Conservation (phyloP, 2,113 vertebrate species). For the Macrotis lagotis region DNA sequence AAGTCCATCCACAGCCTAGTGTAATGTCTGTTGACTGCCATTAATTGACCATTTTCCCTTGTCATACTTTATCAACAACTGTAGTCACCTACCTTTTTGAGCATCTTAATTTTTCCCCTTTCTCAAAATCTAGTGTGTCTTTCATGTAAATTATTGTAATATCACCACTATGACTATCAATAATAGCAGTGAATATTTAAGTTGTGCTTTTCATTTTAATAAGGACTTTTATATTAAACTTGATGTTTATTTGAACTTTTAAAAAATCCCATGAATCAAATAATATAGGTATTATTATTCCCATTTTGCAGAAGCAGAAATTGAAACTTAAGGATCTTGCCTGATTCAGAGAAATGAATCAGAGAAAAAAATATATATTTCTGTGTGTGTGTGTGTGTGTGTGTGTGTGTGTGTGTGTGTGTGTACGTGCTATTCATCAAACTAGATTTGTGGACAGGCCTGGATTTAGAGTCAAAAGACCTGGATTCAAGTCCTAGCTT, state of each 20-base stretch:
- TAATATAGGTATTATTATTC: background rate
- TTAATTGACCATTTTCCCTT: too few species aligned
- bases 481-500: background rate
- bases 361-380: too few species aligned
- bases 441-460: background rate
- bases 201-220: background rate
- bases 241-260: background rate
- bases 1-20: background rate
- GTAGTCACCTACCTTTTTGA: rapidly evolving
- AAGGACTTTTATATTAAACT: background rate
- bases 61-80: rapidly evolving
- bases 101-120: rapidly evolving
- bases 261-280: background rate
- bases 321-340: background rate
- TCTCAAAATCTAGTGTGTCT: background rate
- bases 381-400: too few species aligned
- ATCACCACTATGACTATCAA: background rate
- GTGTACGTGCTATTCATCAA: background rate
- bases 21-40: background rate
- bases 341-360: background rate
- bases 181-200: background rate
- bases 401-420: too few species aligned
- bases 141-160: background rate
- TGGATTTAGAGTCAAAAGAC: background rate
- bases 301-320: background rate